phyloP scores from a whole-genome alignment of 2,797 vertebrate genomes.

The Alectoris magna region DNA sequence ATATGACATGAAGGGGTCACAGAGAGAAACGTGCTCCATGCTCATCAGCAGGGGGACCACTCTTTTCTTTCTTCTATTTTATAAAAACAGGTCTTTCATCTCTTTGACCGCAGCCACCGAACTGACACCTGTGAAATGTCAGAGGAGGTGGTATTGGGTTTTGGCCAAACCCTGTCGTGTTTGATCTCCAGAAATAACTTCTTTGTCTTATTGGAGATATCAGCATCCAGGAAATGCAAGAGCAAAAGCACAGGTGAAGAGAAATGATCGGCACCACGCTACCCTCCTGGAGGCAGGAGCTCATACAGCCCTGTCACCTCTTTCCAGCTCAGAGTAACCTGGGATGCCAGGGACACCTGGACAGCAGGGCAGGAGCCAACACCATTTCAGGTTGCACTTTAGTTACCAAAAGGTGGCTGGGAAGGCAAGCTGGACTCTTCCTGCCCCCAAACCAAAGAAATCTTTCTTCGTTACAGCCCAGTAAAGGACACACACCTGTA shows the following conservation, averaged over 20 bases:
- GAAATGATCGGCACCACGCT: no score
- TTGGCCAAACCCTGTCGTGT: background rate
- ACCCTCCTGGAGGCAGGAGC: background rate
- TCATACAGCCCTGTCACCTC: background rate
- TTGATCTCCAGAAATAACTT: constrained; percentile 16
- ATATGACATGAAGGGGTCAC: background rate
- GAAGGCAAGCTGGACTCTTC: background rate
- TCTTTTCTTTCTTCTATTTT: background rate
- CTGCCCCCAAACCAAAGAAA: background rate
- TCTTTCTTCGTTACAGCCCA: background rate
- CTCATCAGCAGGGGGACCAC: background rate
- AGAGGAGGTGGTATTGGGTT: background rate
- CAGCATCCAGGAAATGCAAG: background rate
- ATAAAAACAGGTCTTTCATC: background rate
- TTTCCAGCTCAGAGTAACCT: background rate
- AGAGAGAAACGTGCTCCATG: background rate
- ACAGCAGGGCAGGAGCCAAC: background rate
- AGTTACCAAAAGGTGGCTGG: background rate
- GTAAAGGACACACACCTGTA: background rate
- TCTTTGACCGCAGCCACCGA: background rate
- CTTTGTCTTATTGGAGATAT: background rate
- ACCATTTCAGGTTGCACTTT: background rate
- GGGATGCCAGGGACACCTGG: background rate
- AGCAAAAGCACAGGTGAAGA: background rate
- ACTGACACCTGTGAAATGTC: constrained; percentile 6